phyloP scores from a whole-genome alignment of 2,113 vertebrate species.

The Pipa parva region DNA sequence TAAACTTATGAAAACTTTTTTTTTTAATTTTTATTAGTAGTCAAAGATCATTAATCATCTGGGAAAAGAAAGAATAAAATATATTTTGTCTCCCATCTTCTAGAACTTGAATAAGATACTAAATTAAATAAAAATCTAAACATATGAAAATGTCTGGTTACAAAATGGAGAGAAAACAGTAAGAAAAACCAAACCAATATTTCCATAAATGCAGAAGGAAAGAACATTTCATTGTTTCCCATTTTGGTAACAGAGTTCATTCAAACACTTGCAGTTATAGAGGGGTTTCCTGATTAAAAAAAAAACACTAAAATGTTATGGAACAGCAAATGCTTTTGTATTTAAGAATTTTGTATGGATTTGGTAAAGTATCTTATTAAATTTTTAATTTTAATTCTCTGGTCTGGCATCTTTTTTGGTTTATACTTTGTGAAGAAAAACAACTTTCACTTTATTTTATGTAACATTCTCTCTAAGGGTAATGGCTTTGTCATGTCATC shows the following conservation, averaged over 20 bases:
- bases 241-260: constrained; percentile 54
- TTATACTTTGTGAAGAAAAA: neutral
- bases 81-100: neutral
- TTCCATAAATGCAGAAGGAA: constrained; percentile 53
- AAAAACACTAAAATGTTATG: constrained; percentile 57
- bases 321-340: constrained; percentile 69
- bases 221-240: constrained; percentile 58
- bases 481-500: no score
- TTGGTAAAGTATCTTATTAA: constrained; percentile 69
- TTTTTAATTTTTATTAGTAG: no score
- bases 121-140: no score
- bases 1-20: constrained; percentile 49
- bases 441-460: no score
- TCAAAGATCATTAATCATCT: neutral
- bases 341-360: constrained; percentile 77
- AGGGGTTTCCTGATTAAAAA: constrained; percentile 55
- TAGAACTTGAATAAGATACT: neutral
- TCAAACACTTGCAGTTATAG: constrained; percentile 53
- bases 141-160: no score
- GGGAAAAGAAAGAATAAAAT: neutral
- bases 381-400: constrained; percentile 47
- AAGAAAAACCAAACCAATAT: neutral
- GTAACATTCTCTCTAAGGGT: no score
- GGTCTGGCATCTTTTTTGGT: neutral
- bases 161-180: neutral